Evolutionary conservation across 1,140 invertebrate species (phyloP).

Genomic region (Nylanderia fulva): DNA sequence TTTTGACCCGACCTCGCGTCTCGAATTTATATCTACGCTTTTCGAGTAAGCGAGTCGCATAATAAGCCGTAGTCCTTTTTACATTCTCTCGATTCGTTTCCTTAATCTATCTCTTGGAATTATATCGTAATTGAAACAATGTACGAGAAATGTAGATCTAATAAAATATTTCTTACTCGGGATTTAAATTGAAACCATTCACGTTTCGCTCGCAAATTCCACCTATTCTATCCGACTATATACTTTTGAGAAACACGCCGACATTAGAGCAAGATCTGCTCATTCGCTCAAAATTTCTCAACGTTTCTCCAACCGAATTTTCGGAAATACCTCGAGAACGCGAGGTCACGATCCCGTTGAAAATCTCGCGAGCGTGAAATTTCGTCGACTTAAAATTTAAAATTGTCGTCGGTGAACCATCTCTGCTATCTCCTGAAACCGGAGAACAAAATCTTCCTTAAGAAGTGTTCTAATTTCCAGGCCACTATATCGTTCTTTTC

Average conservation of each 20-base stretch:
- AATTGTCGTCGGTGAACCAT: conserved; percentile 21
- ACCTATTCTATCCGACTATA: conserved; percentile 23
- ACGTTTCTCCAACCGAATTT: conserved; percentile 26
- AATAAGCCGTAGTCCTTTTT: not conserved
- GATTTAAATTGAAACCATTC: conserved; percentile 25
- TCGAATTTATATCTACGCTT: not conserved
- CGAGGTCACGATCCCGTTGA: conserved; percentile 24
- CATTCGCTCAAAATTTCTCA: conserved; percentile 44
- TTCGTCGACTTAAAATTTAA: conserved; percentile 50
- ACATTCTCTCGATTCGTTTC: not conserved
- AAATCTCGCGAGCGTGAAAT: conserved; percentile 45
- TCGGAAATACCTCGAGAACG: not conserved
- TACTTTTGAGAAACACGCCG: conserved; percentile 35
- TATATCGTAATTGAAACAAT: not conserved
- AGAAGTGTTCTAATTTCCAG: conserved; percentile 38
- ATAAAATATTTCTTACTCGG: conserved; percentile 3
- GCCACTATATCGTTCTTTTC: not conserved
- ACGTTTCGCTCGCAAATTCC: not conserved
- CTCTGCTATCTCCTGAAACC: not conserved
- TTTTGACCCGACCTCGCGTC: not conserved
- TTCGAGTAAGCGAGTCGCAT: not conserved
- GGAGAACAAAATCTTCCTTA: conserved; percentile 17
- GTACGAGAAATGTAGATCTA: not conserved
- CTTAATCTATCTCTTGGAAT: not conserved
- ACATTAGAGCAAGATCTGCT: conserved; percentile 20